Percentiles rank a stretch among this genome's conserved stretches.
Conservation (phyloP, 2,888 invertebrate species). For the Thymelicus acteon region DNA sequence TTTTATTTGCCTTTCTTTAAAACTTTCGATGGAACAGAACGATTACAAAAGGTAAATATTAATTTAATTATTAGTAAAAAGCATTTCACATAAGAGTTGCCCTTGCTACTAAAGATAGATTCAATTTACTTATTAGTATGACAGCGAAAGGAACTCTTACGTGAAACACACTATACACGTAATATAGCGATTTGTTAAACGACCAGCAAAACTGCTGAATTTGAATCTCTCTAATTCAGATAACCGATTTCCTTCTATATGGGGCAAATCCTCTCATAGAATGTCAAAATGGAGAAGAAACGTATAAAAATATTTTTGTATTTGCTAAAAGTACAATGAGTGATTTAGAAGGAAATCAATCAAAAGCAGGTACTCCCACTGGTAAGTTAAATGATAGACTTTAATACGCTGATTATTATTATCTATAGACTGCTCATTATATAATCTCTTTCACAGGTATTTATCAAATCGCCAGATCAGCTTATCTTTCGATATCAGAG, state of each 20-base stretch:
- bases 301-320: conserved; percentile 64
- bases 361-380: conserved; percentile 34
- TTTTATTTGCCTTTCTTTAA: conserved; percentile 61
- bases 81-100: too few relatives aligned
- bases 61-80: too few relatives aligned
- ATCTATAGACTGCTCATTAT: too few relatives aligned
- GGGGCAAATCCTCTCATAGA: conserved; percentile 70
- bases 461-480: too few relatives aligned
- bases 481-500: too few relatives aligned
- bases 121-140: too few relatives aligned
- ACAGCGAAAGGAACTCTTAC: too few relatives aligned
- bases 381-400: conserved; percentile 31
- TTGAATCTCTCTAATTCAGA: conserved; percentile 9
- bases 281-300: conserved; percentile 57
- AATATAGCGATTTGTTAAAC: not conserved
- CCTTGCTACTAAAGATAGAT: too few relatives aligned
- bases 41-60: conserved; percentile 59
- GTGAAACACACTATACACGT: too few relatives aligned
- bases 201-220: not conserved
- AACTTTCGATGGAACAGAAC: conserved; percentile 50
- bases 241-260: conserved; percentile 65
- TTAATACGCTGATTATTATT: too few relatives aligned
- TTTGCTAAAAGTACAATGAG: conserved; percentile 52
- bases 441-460: too few relatives aligned
- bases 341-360: conserved; percentile 44